Evolutionary conservation across 1,140 invertebrate species (phyloP).

Genomic region (Pteromalus puparum): DNA sequence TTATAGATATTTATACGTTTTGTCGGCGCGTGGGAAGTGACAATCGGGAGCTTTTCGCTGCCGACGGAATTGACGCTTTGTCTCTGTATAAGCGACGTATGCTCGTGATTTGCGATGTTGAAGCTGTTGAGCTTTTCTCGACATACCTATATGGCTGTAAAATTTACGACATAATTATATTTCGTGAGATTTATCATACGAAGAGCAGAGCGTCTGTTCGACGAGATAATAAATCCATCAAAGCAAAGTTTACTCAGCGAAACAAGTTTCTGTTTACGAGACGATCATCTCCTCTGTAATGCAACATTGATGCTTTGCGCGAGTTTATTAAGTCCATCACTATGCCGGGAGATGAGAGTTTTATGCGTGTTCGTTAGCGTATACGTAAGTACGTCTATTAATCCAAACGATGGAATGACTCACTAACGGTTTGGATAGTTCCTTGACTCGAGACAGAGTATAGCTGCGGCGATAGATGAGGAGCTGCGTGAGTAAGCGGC

Average conservation of each 20-base stretch:
- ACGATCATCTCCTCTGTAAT: not conserved
- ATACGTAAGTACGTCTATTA: not conserved
- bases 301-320: not conserved
- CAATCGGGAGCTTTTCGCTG: not conserved
- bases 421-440: constrained; percentile 23
- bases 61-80: not conserved
- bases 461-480: no score
- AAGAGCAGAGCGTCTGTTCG: no score
- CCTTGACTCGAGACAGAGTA: constrained; percentile 21
- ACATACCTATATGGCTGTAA: no score
- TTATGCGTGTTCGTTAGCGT: not conserved
- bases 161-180: no score
- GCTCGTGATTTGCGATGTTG: no score
- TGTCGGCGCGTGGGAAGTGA: constrained; percentile 32
- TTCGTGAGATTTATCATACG: no score
- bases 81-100: not conserved
- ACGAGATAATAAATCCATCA: no score
- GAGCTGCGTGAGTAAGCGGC: constrained; percentile 27
- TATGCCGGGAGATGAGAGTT: constrained; percentile 3
- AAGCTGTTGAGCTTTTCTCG: no score
- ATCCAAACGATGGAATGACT: constrained; percentile 44
- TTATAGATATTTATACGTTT: not conserved
- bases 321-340: not conserved
- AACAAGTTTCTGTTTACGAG: not conserved
- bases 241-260: not conserved